Evolutionary conservation across 1,140 invertebrate genomes (phyloP), one percentile per base, ranked within the genome.

Genomic region (Sweltsa coloradensis): DNA sequence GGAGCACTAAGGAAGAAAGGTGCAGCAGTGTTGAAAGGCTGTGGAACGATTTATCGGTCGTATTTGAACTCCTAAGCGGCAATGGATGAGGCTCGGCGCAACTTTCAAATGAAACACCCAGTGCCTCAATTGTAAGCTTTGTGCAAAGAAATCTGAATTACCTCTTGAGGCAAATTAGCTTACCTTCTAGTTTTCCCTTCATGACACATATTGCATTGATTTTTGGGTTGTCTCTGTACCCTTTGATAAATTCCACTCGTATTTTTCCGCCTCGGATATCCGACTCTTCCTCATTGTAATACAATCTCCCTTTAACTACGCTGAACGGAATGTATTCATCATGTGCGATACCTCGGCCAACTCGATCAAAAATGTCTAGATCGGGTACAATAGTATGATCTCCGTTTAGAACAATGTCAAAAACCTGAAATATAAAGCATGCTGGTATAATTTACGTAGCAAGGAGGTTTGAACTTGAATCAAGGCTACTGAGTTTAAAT

Each of bases 221-320:
- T 73, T 97, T 97, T 9, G 93, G 93, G 73, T 97, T 97, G 66
- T 97, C 93, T 65, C 85, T 72, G 50, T 89, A 85, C 13, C 90
- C 89, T 79, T 93, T 92, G 31, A 91, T 88, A 62, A 93, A 92
- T 67, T 93, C 91, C 3, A 96, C 79, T 59, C 86, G 76, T 50
- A 95, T 81, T 67, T 85, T 88, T 26, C 83, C 83, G 43, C 83
- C 85, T 55, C 81, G 64, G 47, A 92, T 85, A 51, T 89, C 85
- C 1, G 87, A 90, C 55, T 88, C 84, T 65, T 89, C 85, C 43
- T 81, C 79, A 63, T 88, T 86, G 45, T 81, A 85, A 58, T 80
- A 79, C 3, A 92, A 62, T 55, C 81, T 81, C 25, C 82, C 83
- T 60, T 79, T 79, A 52, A 73, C 72, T 9, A 94, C 78, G 56